A percentile compares a stretch with the other conserved stretches of the same genome.
phyloP scores from a whole-genome alignment of 2,797 vertebrate species.

The Leptoclinus maculatus region DNA sequence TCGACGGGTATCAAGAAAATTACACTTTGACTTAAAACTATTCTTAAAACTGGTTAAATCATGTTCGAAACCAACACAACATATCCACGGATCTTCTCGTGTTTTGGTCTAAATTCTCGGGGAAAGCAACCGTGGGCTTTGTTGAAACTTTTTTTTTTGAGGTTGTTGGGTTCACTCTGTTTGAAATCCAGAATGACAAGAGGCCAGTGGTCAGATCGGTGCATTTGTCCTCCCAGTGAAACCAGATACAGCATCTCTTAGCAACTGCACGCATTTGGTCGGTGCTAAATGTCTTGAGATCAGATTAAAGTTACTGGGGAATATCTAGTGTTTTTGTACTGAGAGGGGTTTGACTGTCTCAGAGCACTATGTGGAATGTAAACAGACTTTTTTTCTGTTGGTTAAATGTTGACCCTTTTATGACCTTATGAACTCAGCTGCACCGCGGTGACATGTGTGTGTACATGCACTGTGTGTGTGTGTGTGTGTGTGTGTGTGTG shows the following conservation, averaged over 20 bases:
- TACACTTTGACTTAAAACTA: background rate
- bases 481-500: background rate
- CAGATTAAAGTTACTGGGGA: constrained; percentile 43
- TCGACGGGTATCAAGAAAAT: too few relatives aligned
- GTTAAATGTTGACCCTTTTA: constrained; percentile 26
- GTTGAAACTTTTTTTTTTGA: background rate
- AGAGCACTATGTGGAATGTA: constrained; percentile 48
- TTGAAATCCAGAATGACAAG: background rate
- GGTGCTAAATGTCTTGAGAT: constrained; percentile 53
- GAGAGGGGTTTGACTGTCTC: constrained; percentile 16
- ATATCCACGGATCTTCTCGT: background rate
- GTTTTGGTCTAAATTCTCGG: background rate
- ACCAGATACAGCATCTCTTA: constrained; percentile 59
- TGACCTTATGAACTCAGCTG: constrained; percentile 15
- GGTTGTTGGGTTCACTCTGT: constrained; percentile 39
- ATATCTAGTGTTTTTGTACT: constrained; percentile 40
- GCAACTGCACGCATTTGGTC: constrained; percentile 37
- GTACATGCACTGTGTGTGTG: background rate
- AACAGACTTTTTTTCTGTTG: constrained; percentile 45
- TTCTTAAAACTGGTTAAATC: too few relatives aligned
- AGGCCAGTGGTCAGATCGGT: constrained; percentile 16
- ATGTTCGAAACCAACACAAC: background rate
- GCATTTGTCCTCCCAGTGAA: constrained; percentile 57
- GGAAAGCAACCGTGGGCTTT: background rate
- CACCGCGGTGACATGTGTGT: background rate